A percentile compares a stretch with the other conserved stretches of the same genome.
Conservation (phyloP, 1,140 invertebrate species). For the Nephila pilipes region DNA sequence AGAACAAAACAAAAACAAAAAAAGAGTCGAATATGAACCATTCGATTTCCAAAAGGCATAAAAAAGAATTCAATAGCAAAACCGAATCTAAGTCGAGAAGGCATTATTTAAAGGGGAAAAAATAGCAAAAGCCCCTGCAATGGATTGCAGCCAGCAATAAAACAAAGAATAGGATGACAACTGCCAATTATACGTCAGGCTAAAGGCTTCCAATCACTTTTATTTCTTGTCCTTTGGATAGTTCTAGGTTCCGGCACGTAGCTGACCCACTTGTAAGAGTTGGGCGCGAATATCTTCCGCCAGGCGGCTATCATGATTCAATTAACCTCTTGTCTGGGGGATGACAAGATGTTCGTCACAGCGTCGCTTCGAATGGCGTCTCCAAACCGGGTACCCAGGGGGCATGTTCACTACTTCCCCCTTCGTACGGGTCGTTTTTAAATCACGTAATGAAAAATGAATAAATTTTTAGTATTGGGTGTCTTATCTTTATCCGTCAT, state of each 20-base stretch:
- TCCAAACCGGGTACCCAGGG: neutral
- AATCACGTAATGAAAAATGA: neutral
- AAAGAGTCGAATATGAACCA: neutral
- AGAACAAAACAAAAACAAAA: neutral
- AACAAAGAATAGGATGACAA: conserved; percentile 31
- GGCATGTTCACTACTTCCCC: neutral
- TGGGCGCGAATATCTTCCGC: neutral
- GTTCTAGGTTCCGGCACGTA: conserved; percentile 22
- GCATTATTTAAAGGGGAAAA: too few species aligned
- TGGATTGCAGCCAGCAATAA: neutral
- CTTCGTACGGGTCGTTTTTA: neutral
- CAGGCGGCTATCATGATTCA: conserved; percentile 8
- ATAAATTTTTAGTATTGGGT: neutral
- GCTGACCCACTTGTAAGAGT: conserved; percentile 8
- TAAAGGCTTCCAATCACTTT: conserved; percentile 33
- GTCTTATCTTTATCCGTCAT: neutral
- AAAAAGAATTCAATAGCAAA: neutral
- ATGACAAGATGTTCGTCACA: conserved; percentile 21
- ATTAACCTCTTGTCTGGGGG: conserved; percentile 24
- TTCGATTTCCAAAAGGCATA: neutral
- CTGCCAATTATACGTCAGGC: conserved; percentile 32
- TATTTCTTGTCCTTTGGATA: neutral
- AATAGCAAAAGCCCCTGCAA: too few species aligned
- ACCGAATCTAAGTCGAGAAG: neutral
- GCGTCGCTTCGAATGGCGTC: neutral